Evolutionary conservation across 2,113 vertebrate genomes (phyloP).

Genomic region (Sinocyclocheilus anophthalmus): DNA sequence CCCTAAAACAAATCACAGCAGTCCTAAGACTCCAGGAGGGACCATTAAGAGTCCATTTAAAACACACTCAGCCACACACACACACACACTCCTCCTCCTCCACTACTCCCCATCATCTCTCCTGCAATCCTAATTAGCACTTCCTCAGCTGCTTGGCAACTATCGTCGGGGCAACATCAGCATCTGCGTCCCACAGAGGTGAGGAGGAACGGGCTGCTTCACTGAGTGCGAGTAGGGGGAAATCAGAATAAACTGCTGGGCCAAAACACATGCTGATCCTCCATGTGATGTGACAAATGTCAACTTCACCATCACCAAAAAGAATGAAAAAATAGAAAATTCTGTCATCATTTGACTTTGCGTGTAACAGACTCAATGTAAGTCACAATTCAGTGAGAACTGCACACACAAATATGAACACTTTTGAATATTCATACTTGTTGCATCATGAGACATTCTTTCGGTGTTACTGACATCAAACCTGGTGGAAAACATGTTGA

Average conservation of each 20-base stretch:
- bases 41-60: conserved; percentile 30
- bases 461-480: not conserved
- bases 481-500: not conserved
- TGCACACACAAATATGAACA: not conserved
- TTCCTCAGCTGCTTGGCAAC: conserved; percentile 73
- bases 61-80: conserved; percentile 22
- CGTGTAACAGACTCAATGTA: not conserved
- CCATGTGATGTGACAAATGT: not conserved
- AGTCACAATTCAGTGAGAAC: not conserved
- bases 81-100: conserved; percentile 1
- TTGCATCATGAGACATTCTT: not conserved
- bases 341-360: not conserved
- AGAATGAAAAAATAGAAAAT: not conserved
- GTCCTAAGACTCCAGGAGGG: conserved; percentile 23
- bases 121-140: conserved; percentile 64
- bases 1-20: not conserved
- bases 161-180: conserved; percentile 62
- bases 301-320: not conserved
- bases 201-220: not conserved
- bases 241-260: not conserved
- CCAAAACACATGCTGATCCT: not conserved
- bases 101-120: conserved; percentile 44
- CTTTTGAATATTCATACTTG: not conserved
- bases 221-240: not conserved
- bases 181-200: conserved; percentile 54